These are phyloP conservation scores for Alosa sapidissima DNA, from an alignment of 2,797 vertebrate species.

Conservation along the genomic window DNA sequence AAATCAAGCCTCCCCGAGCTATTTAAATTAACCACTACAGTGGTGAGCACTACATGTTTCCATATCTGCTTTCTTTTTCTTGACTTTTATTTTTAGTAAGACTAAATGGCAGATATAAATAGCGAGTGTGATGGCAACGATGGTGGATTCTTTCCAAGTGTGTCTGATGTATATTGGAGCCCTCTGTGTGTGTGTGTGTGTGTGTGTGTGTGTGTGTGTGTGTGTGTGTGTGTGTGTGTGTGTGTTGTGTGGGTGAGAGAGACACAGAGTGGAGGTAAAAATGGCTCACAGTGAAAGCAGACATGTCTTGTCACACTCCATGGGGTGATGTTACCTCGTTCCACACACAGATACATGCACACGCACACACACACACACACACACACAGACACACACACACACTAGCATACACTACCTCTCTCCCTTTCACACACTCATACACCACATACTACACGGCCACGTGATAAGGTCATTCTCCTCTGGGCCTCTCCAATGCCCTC, in stretches of 20 bases:
- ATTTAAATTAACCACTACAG: neutral
- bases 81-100: neutral
- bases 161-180: neutral
- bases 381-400: neutral
- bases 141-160: constrained; percentile 16
- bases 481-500: no score
- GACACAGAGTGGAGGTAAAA: neutral
- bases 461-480: no score
- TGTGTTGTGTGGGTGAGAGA: neutral
- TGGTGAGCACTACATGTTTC: neutral
- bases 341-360: neutral
- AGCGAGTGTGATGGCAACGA: neutral
- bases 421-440: no score
- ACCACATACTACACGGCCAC: no score
- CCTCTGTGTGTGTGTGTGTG: constrained; percentile 18
- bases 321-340: neutral
- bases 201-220: neutral
- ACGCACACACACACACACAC: neutral
- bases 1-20: neutral
- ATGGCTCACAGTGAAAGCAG: neutral
- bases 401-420: neutral
- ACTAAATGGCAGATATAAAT: neutral
- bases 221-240: neutral
- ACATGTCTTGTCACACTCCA: neutral
- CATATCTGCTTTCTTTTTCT: neutral